Conservation (phyloP, 1,140 invertebrate genomes). For the Propsilocerus akamusi region DNA sequence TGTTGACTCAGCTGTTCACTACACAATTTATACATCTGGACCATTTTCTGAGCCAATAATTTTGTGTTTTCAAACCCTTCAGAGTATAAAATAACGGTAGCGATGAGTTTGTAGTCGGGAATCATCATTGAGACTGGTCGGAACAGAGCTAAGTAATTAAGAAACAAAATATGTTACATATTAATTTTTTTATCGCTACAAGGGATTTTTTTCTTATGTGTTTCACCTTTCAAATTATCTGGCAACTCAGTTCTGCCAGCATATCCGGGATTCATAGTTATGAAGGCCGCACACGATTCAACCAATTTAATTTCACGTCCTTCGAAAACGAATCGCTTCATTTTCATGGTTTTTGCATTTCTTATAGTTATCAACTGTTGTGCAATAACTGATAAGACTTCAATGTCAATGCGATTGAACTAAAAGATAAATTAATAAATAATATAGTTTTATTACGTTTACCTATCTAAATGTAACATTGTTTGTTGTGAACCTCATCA, state of each 20-base stretch:
- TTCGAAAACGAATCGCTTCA: conserved; percentile 64
- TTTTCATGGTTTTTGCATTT: conserved; percentile 49
- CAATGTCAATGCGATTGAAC: conserved; percentile 80
- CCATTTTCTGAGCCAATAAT: conserved; percentile 71
- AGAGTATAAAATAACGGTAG: conserved; percentile 81
- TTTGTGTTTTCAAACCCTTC: conserved; percentile 83
- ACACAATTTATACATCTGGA: conserved; percentile 80
- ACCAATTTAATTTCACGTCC: conserved; percentile 73
- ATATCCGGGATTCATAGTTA: conserved; percentile 82
- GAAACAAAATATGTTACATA: no score
- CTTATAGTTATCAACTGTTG: conserved; percentile 63
- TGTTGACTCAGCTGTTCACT: conserved; percentile 84
- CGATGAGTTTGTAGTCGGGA: conserved; percentile 78
- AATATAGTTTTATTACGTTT: no score
- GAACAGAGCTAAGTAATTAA: conserved; percentile 41
- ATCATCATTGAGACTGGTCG: conserved; percentile 87
- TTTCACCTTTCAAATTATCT: conserved; percentile 48
- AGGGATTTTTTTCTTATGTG: no score
- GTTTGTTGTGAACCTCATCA: no score
- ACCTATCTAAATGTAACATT: no score
- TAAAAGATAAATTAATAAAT: no score
- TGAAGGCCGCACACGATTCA: conserved; percentile 71
- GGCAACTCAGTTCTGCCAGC: conserved; percentile 71
- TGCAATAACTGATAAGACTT: conserved; percentile 76
- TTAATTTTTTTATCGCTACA: no score